A percentile compares a stretch with the other conserved stretches of the same genome.
Conservation (phyloP, 1,140 invertebrate genomes). For the Penaeus chinensis region DNA sequence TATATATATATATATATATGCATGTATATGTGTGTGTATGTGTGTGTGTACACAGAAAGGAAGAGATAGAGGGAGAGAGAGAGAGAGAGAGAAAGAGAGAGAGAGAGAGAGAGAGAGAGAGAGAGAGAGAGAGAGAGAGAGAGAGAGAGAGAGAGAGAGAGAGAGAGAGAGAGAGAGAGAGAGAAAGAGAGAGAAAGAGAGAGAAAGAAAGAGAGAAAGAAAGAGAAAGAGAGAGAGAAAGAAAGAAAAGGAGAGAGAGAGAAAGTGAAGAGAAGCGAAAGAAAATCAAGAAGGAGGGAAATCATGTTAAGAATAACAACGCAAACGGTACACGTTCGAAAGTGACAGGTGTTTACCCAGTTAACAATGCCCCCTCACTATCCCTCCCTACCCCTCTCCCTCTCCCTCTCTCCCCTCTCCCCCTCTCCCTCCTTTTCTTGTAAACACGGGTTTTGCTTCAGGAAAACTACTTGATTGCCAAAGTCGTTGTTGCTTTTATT, state of each 20-base stretch:
- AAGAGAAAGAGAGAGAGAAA: not conserved
- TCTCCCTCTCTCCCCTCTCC: no score
- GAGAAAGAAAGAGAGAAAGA: not conserved
- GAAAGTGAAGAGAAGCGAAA: not conserved
- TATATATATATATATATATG: constrained; percentile 19
- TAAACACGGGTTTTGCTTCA: no score
- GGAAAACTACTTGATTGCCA: no score
- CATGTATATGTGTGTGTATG: not conserved
- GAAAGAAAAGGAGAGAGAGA: not conserved
- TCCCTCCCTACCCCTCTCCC: no score
- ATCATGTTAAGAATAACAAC: not conserved
- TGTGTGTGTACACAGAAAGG: not conserved
- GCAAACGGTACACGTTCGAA: not conserved
- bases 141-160: not conserved
- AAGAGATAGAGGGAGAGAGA: not conserved
- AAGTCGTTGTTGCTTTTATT: no score
- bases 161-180: not conserved
- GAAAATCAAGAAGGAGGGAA: not conserved
- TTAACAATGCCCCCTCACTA: no score
- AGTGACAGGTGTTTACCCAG: not conserved
- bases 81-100: constrained; percentile 16
- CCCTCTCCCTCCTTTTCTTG: no score
- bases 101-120: not conserved
- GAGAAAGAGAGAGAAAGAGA: not conserved
- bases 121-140: not conserved